Base-by-base conservation (phyloP, 2,113 vertebrate genomes). In the Mirza zaza region DNA sequence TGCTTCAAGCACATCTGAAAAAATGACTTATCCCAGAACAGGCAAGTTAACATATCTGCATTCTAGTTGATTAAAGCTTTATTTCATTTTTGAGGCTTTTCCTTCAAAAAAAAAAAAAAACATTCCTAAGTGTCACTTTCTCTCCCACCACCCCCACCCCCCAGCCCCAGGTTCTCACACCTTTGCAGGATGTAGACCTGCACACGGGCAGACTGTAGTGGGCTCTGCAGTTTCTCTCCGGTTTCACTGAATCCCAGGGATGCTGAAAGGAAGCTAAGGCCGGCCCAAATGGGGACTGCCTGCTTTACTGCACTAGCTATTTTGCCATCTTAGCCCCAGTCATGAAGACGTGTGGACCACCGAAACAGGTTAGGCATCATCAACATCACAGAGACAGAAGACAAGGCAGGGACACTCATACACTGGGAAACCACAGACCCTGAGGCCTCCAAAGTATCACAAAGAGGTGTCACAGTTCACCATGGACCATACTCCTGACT, bases 51-150 rank as follows among this genome's bases (percentile, higher is more conserved):
- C 67, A 42, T 76, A 96, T 94, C 39, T 83, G 34, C 65, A 87
- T 84, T 81, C 81, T n/a, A 85, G 55, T 75, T 94, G 65, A 96
- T 79, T 90, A 96, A 94, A 91, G 80, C 57, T 94, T 77, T 92
- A 32, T 84, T 96, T 97, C 48, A 67, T 75, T 95, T 87, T 71
- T 84, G 21, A 91, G 77, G 61, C 5, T 32, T 95, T 94, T 91
- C 42, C 34, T 87, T 95, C 55, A 70, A 85, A 87, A 73, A 11
- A 50, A 70, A 85, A 87, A 73, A 11, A 50, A 13, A 50, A 18
- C 39, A 83, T 61, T 87, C 81, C 42, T 34, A 57, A 84, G 59
- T 79, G n/a, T 73, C 25, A 52, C n/a, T 82, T 70, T 87, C 25
- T 90, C 27, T 32, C 36, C 12, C 29, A 2, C 85, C 21, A 2